phyloP scores from a whole-genome alignment of 2,113 vertebrate genomes.

The Anarhynchus alexandrinus region DNA sequence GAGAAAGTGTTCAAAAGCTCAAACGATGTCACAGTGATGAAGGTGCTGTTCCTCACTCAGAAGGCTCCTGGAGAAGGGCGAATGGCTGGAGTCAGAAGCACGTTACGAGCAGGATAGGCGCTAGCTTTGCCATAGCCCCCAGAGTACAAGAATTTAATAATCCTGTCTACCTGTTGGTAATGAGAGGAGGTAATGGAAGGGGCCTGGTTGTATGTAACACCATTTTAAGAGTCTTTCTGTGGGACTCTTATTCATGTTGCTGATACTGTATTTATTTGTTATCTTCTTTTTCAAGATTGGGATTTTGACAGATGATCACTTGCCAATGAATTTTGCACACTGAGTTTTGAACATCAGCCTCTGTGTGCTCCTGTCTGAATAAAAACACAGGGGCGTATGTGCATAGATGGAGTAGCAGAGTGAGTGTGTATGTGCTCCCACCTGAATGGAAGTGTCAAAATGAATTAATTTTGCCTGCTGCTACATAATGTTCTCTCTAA shows the following conservation, averaged over 20 bases:
- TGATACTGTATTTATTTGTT: not conserved
- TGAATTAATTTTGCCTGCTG: slow-evolving; percentile 31
- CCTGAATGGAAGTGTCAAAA: slow-evolving; percentile 18
- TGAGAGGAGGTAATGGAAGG: not conserved
- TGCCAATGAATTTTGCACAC: not conserved
- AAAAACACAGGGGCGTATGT: not conserved
- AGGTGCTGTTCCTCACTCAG: not conserved
- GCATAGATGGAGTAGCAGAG: not conserved
- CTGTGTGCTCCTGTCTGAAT: not conserved
- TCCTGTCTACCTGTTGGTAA: not conserved
- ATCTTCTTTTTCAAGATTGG: not conserved
- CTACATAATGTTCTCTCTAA: not conserved
- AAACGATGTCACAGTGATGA: not conserved
- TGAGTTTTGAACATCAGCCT: not conserved
- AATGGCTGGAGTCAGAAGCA: not conserved
- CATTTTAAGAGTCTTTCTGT: not conserved
- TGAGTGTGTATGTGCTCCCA: not conserved
- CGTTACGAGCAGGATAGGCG: not conserved
- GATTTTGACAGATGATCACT: slow-evolving; percentile 17
- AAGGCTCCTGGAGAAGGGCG: not conserved
- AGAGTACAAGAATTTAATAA: not conserved
- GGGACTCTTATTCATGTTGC: not conserved
- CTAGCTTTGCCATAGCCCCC: not conserved
- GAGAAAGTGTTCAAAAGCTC: not conserved
- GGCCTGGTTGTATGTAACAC: not conserved